These are phyloP conservation scores for Peromyscus eremicus DNA, from an alignment of 2,797 vertebrate species.

Conservation along the genomic window DNA sequence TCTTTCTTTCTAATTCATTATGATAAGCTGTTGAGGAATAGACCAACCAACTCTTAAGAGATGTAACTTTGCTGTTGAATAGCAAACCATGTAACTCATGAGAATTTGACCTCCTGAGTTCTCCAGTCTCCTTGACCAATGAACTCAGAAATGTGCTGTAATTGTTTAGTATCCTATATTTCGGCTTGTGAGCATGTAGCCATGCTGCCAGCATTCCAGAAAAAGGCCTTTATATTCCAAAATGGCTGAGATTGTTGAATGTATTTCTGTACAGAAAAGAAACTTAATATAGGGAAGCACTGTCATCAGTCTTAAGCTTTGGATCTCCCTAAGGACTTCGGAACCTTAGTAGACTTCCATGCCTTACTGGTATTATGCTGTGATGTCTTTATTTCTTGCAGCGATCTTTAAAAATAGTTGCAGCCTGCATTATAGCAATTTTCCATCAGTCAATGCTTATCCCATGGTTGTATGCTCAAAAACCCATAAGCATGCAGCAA, in stretches of 20 bases:
- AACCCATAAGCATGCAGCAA: neutral
- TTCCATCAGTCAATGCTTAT: neutral
- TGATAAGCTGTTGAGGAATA: neutral
- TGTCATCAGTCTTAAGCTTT: neutral
- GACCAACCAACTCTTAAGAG: neutral
- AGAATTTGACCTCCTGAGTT: neutral
- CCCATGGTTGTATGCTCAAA: neutral
- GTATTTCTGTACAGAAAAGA: neutral
- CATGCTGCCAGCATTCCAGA: neutral
- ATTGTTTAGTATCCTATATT: neutral
- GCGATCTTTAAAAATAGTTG: neutral
- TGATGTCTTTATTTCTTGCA: neutral
- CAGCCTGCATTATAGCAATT: neutral
- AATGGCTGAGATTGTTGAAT: neutral
- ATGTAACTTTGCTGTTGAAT: neutral
- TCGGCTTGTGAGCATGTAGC: neutral
- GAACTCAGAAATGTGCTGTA: neutral
- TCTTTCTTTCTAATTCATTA: neutral
- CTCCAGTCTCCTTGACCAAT: neutral
- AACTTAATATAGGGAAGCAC: neutral
- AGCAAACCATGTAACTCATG: neutral
- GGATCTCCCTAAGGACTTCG: neutral
- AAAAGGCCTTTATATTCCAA: neutral
- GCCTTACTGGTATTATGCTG: neutral
- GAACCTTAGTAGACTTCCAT: neutral